Evolutionary conservation across 2,113 vertebrate species (phyloP).

Genomic region (Embiotoca jacksoni): DNA sequence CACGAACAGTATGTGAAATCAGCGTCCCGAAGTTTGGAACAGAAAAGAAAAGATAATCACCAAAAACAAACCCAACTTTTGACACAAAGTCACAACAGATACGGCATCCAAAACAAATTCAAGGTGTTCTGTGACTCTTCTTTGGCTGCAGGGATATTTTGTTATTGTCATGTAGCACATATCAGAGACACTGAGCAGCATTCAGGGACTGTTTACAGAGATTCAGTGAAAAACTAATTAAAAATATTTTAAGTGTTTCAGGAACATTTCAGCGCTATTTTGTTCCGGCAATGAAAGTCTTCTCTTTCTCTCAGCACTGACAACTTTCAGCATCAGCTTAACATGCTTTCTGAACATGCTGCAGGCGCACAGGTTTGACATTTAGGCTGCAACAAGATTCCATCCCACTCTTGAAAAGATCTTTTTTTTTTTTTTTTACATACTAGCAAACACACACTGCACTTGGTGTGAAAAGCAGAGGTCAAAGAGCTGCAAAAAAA

Average conservation of each 20-base stretch:
- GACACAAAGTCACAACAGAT: constrained; percentile 25
- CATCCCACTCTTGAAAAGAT: constrained; percentile 12
- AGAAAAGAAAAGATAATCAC: constrained; percentile 25
- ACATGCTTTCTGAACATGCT: constrained; percentile 23
- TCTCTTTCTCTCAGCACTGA: not conserved
- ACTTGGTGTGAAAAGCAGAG: constrained; percentile 48
- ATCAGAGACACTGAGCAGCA: not conserved
- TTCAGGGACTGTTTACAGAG: not conserved
- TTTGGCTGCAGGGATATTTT: constrained; percentile 4
- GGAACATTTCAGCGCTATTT: not conserved
- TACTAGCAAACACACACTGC: constrained; percentile 2
- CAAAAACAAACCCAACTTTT: not conserved
- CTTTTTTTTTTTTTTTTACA: constrained; percentile 11
- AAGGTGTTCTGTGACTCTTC: constrained; percentile 13
- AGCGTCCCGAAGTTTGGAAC: constrained; percentile 14
- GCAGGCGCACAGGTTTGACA: constrained; percentile 5
- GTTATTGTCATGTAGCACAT: not conserved
- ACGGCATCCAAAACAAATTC: not conserved
- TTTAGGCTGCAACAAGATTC: constrained; percentile 17
- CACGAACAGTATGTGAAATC: constrained; percentile 22
- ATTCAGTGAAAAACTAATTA: constrained; percentile 15
- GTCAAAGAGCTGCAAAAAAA: constrained; percentile 56
- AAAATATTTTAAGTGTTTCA: constrained; percentile 1
- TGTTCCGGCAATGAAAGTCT: not conserved
- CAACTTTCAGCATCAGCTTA: not conserved